These are phyloP conservation scores for Bradypus variegatus DNA, from an alignment of 2,797 vertebrate genomes.

Conservation along the genomic window DNA sequence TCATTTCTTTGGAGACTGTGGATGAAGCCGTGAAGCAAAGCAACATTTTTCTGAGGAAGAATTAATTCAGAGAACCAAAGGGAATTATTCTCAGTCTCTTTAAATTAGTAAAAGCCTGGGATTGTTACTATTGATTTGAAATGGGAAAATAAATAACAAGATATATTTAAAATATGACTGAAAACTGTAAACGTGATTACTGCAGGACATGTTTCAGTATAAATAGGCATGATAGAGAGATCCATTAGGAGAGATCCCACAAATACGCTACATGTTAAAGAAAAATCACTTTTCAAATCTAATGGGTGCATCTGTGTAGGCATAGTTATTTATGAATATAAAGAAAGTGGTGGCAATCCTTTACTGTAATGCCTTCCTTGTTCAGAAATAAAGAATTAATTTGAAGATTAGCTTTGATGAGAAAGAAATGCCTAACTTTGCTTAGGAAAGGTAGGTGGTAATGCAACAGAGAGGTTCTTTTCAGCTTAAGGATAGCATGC, in stretches of 20 bases:
- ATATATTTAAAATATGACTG: background rate
- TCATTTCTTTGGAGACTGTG: background rate
- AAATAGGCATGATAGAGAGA: background rate
- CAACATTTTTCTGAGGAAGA: background rate
- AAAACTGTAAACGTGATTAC: background rate
- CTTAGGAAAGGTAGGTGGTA: background rate
- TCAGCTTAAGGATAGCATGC: background rate
- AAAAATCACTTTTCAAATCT: background rate
- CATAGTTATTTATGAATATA: background rate
- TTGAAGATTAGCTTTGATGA: background rate
- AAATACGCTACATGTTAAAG: background rate
- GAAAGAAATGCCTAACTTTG: background rate
- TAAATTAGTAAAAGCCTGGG: background rate
- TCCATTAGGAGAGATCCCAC: background rate
- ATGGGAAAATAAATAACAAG: background rate
- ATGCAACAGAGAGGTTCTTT: background rate
- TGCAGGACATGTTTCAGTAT: background rate
- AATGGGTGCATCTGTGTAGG: background rate
- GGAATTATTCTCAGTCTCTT: background rate
- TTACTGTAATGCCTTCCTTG: background rate
- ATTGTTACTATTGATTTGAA: background rate
- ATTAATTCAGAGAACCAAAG: background rate
- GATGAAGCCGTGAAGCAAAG: background rate
- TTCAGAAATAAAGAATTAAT: background rate
- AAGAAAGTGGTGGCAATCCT: background rate